Evolutionary conservation across 2,113 vertebrate genomes (phyloP), one percentile per base, ranked within the genome.

Genomic region (Odobenus rosmarus): DNA sequence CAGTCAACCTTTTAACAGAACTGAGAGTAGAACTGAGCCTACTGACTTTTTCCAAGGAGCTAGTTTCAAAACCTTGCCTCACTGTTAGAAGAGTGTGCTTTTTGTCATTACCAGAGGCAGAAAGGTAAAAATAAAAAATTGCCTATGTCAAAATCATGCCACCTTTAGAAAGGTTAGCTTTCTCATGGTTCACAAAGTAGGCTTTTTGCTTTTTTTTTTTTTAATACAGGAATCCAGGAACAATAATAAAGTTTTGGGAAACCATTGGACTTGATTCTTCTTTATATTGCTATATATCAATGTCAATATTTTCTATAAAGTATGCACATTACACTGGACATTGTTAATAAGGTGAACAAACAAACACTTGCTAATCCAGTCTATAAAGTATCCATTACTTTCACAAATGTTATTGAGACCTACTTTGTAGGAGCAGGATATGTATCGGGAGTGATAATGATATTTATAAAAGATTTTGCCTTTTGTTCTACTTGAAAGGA

Each of bases 81-180:
- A 14, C 39, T n/a, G 23, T 62, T 69, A 64, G 46, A n/a, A 67
- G 61, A 76, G 7, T 62, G 31, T 97, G 46, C n/a, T 81, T 95
- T 85, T 77, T 76, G 64, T 72, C 69, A 88, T 94, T 81, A 93
- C 80, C 57, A n/a, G 84, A 96, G 76, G 93, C 96, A 97, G 77
- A 79, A 88, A 96, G n/a, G 72, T 91, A 90, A 97, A 97, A 95
- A 81, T 97, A 96, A 96, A 95, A 90, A 94, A 97, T 88, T 81
- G 51, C 18, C 39, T 61, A 24, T 97, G 88, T 97, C 96, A 97
- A 96, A 98, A 83, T 94, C 26, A 59, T 84, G 57, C 59, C 81
- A 71, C 3, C 23, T 94, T 90, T 94, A 16, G 26, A 95, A 96
- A 90, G 62, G 62, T 92, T 94, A 96, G 28, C 51, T 92, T 96